Percentiles rank a stretch among this genome's conserved stretches.
Conservation (phyloP, 2,797 vertebrate species). For the Uromys caudimaculatus region DNA sequence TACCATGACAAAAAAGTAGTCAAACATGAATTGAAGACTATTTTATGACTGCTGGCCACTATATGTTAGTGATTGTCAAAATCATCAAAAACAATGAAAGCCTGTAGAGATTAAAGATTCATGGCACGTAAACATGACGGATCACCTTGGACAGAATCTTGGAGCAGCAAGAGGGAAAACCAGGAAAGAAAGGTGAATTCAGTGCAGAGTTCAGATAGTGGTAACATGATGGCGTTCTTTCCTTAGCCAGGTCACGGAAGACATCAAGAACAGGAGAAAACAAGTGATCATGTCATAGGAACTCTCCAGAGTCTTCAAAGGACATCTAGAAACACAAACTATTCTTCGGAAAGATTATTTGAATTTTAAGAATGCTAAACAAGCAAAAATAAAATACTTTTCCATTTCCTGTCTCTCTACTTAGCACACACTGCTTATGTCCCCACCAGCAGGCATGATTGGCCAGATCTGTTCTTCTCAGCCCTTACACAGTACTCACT, state of each 20-base stretch:
- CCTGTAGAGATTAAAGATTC: background rate
- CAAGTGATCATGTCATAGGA: background rate
- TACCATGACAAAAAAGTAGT: background rate
- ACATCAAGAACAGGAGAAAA: background rate
- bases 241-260: background rate
- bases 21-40: background rate
- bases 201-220: background rate
- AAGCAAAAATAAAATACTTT: background rate
- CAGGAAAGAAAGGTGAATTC: background rate
- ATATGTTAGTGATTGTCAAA: background rate
- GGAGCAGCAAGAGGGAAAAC: background rate
- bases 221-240: background rate
- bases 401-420: background rate
- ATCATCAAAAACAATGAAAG: background rate
- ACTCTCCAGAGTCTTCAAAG: background rate
- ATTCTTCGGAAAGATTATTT: background rate
- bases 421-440: background rate
- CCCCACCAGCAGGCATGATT: background rate
- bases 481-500: background rate
- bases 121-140: background rate
- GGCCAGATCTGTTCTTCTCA: too few relatives aligned
- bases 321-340: background rate
- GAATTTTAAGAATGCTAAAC: conserved; percentile 21
- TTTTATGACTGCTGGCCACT: background rate
- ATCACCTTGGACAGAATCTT: background rate